Evolutionary conservation across 2,888 invertebrate genomes (phyloP).

Genomic region (Litoditis marina): DNA sequence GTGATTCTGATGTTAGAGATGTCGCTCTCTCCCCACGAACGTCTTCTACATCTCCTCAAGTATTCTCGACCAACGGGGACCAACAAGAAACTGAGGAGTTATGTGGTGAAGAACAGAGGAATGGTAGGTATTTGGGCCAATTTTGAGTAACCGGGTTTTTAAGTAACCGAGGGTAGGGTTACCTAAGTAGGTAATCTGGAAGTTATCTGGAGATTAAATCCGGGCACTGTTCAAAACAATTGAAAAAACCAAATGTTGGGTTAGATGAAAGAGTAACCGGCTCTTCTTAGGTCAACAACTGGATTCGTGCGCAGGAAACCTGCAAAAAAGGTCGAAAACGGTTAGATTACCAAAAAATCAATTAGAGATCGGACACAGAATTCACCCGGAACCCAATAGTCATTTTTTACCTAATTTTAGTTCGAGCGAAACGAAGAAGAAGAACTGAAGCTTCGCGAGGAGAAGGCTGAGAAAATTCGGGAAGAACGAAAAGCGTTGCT

Average conservation of each 20-base stretch:
- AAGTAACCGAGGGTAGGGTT: constrained; percentile 16
- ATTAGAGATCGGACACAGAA: background rate
- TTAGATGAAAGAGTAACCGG: no score
- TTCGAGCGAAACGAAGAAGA: constrained; percentile 21
- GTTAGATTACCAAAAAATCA: no score
- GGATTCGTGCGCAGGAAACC: no score
- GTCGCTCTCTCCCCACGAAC: constrained; percentile 83
- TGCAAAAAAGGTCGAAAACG: no score
- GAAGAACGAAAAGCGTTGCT: constrained; percentile 38
- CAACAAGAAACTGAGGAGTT: constrained; percentile 55
- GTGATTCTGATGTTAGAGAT: constrained; percentile 94
- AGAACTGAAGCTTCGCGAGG: constrained; percentile 24
- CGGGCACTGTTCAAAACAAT: no score
- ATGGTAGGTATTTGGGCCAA: constrained; percentile 17
- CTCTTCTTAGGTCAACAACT: no score
- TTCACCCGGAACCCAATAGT: no score
- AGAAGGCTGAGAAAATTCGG: constrained; percentile 24
- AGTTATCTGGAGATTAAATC: no score
- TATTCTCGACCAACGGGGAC: constrained; percentile 81
- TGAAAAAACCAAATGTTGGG: no score
- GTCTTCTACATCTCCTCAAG: constrained; percentile 74
- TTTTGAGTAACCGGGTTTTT: constrained; percentile 6
- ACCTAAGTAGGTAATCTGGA: no score
- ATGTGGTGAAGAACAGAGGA: constrained; percentile 50
- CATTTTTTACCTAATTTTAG: constrained; percentile 11